Evolutionary conservation across 2,797 vertebrate genomes (phyloP).

Genomic region (Anguilla marmorata): DNA sequence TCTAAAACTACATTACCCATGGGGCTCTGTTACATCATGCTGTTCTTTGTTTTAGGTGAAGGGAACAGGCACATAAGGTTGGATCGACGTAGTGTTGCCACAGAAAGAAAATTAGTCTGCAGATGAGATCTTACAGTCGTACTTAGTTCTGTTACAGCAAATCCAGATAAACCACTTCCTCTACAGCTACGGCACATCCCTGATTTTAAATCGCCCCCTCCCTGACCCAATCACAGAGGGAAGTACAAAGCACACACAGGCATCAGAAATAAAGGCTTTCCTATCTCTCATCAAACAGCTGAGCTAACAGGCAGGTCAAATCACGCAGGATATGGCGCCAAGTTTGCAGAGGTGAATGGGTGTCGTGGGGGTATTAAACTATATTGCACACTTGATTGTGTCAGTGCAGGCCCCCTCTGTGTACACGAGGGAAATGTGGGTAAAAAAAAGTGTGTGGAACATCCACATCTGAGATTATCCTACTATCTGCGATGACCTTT

Average conservation of each 20-base stretch:
- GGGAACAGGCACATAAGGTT: conserved; percentile 56
- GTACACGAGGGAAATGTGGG: not conserved
- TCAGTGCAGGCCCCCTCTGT: not conserved
- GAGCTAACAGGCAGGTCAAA: conserved; percentile 3
- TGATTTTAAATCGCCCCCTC: not conserved
- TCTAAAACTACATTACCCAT: conserved; percentile 65
- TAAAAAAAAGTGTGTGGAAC: not conserved
- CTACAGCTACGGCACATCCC: not conserved
- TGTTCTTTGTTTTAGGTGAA: conserved; percentile 64
- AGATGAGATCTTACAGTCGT: not conserved
- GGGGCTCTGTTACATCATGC: conserved; percentile 62
- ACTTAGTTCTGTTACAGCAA: not conserved
- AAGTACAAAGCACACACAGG: not conserved
- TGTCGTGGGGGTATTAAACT: not conserved
- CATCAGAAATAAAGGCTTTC: not conserved
- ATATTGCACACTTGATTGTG: not conserved
- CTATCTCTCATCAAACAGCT: not conserved
- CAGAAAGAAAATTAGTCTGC: conserved; percentile 72
- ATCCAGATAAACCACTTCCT: not conserved
- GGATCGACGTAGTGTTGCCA: conserved; percentile 70
- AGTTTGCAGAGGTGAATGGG: not conserved
- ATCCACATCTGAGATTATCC: not conserved
- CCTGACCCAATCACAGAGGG: not conserved
- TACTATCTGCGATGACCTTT: not conserved
- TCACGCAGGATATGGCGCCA: not conserved